Conservation (phyloP, 2,888 invertebrate genomes). For the Eupsilia transversa region DNA sequence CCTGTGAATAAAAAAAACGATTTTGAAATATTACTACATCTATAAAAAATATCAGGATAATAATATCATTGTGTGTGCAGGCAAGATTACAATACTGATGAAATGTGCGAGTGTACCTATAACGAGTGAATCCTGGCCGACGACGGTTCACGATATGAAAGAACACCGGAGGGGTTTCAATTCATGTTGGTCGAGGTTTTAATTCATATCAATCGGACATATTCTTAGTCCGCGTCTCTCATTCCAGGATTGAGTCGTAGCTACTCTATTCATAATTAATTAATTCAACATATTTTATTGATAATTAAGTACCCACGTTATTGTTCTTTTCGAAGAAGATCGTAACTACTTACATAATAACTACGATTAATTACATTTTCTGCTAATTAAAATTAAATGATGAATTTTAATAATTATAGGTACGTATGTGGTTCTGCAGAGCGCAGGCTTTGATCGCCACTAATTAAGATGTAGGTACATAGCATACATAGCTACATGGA, state of each 20-base stretch:
- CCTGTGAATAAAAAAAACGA: constrained; percentile 74
- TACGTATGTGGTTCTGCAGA: neutral
- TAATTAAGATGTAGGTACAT: neutral
- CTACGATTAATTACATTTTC: neutral
- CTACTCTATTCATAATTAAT: too few species aligned
- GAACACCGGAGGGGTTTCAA: neutral
- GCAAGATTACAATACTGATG: neutral
- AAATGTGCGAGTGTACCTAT: neutral
- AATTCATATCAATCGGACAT: neutral
- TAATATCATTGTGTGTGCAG: too few species aligned
- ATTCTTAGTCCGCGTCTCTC: neutral
- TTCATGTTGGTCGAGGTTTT: neutral
- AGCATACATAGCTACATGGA: neutral
- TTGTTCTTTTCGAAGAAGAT: neutral
- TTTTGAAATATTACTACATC: neutral
- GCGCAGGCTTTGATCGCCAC: neutral
- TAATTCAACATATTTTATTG: neutral
- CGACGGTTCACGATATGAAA: neutral
- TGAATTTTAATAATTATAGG: neutral
- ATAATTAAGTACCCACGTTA: neutral
- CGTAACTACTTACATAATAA: neutral
- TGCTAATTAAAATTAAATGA: neutral
- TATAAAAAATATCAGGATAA: neutral
- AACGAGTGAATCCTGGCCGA: neutral
- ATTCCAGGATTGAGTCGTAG: neutral